A percentile compares a stretch with the other conserved stretches of the same genome.
These are phyloP conservation scores for Phycodurus eques DNA, from an alignment of 2,113 vertebrate species.

Conservation along the genomic window DNA sequence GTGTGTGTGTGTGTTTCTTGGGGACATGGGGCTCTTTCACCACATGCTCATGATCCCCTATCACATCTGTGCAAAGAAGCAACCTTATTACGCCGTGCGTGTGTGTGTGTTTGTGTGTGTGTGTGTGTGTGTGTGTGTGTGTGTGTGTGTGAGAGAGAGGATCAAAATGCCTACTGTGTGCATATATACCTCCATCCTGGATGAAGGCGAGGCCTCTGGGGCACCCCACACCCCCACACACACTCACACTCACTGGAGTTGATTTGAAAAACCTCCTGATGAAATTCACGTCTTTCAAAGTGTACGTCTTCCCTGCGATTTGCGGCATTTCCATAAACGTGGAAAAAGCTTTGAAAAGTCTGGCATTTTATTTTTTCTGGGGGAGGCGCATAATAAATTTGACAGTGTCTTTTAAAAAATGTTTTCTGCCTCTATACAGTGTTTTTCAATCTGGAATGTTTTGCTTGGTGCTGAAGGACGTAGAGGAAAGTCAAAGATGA, in stretches of 20 bases:
- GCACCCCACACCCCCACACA: conserved; percentile 11
- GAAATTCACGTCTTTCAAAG: conserved; percentile 58
- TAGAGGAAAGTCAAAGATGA: conserved; percentile 4
- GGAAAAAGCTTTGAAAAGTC: conserved; percentile 58
- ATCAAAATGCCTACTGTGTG: conserved; percentile 50
- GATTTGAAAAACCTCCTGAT: conserved; percentile 58
- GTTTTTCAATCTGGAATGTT: conserved; percentile 3
- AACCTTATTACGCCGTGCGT: conserved; percentile 34
- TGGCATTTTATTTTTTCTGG: conserved; percentile 42
- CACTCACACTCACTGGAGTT: conserved; percentile 29
- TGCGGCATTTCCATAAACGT: conserved; percentile 60
- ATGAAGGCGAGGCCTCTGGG: conserved; percentile 68
- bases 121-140: conserved; percentile 25
- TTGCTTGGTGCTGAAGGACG: conserved; percentile 19
- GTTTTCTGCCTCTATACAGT: conserved; percentile 13
- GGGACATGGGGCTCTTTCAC: conserved; percentile 23
- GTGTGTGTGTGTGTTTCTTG: conserved; percentile 15
- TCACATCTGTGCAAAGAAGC: conserved; percentile 46
- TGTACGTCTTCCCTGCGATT: conserved; percentile 43
- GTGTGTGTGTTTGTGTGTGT: conserved; percentile 28
- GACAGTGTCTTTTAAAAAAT: conserved; percentile 25
- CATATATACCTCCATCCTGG: conserved; percentile 52
- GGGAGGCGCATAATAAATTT: conserved; percentile 45
- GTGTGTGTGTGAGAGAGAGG: conserved; percentile 23
- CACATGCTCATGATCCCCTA: conserved; percentile 48